phyloP scores from a whole-genome alignment of 2,888 invertebrate species.

The Andrena camellia region DNA sequence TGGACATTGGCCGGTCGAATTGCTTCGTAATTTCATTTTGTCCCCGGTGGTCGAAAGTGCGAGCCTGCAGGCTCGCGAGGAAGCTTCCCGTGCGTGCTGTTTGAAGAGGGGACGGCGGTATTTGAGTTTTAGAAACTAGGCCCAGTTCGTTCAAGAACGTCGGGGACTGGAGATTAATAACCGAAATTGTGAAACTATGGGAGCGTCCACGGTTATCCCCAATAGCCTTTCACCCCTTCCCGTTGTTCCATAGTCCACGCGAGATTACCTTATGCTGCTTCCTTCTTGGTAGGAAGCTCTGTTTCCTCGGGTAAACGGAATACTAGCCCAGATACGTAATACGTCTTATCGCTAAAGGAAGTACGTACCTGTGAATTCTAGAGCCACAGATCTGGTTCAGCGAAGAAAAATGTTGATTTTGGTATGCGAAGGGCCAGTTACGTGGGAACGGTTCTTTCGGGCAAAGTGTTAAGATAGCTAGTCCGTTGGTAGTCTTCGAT shows the following conservation, averaged over 20 bases:
- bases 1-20: constrained; percentile 68
- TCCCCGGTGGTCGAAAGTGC: constrained; percentile 41
- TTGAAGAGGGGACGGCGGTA: constrained; percentile 74
- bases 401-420: neutral
- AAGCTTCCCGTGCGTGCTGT: constrained; percentile 59
- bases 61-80: constrained; percentile 30
- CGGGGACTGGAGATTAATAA: constrained; percentile 16
- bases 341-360: constrained; percentile 13
- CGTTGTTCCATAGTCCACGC: neutral
- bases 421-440: neutral
- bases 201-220: constrained; percentile 11
- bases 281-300: constrained; percentile 4
- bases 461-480: neutral
- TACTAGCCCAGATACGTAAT: neutral
- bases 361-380: neutral
- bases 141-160: constrained; percentile 66
- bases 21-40: constrained; percentile 82
- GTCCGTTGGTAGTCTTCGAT: constrained; percentile 32
- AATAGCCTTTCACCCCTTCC: neutral
- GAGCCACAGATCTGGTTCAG: neutral
- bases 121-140: constrained; percentile 74
- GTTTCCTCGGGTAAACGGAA: constrained; percentile 20
- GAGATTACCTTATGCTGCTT: constrained; percentile 5
- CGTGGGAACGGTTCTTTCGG: neutral
- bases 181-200: constrained; percentile 14